Evolutionary conservation across 2,797 vertebrate genomes (phyloP), one percentile per base, ranked within the genome.

Genomic region (Pipistrellus kuhlii): DNA sequence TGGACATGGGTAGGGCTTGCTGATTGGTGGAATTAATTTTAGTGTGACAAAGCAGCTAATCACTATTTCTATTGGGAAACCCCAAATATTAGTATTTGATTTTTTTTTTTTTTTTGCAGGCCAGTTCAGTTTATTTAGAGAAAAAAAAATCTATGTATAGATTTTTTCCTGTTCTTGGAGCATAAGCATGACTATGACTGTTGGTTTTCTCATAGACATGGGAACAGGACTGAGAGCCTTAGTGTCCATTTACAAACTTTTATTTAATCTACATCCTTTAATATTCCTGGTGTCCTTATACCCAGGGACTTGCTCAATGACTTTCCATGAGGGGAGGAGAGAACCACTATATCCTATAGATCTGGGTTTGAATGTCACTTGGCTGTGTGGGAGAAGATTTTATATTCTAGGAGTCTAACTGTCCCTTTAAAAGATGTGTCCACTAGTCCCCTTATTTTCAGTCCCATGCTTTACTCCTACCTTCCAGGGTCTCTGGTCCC

Each of bases 61-160:
- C 0, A 44, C 66, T 7, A 35, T 68, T 78, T 76, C 6, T 89
- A 27, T 9, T 55, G 30, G 35, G 93, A 92, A 94, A 12, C 2
- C 13, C 8, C 7, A 53, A n/a, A 71, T 72, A 53, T 38, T 85
- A 78, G 5, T 8, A 72, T 71, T 9, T 68, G 46, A 44, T 30
- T 93, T 55, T 17, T 89, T 90, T 73, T 30, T 93, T 55, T 17
- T 89, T 90, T 73, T 17, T 48, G 21, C 64, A 89, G 14, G 41
- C 3, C 27, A 7, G 1, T 57, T 83, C 35, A 57, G 3, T 71
- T 93, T 84, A 12, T 66, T 5, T 14, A 23, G 14, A 73, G 23
- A 5, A 41, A 76, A 66, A 53, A 59, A 62, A 18, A 17, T 48
- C 8, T 57, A 6, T 71, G 1, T 32, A 11, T 72, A 64, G n/a